Evolutionary conservation across 2,797 vertebrate species (phyloP), one percentile per base, ranked within the genome.

Genomic region (Falco naumanni): DNA sequence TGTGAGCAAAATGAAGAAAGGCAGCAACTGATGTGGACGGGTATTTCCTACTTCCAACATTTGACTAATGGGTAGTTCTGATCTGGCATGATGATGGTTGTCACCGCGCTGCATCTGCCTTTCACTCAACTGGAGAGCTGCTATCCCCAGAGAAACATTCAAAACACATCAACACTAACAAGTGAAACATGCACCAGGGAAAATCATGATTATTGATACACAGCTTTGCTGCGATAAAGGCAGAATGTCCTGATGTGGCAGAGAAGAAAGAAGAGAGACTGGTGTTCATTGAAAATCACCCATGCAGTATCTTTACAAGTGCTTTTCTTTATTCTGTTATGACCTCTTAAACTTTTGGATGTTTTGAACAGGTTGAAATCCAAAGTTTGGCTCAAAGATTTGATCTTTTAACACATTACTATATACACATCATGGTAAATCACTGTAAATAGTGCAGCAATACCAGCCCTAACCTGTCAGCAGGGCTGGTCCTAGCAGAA

Each of bases 361-460:
- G 31, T 76, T 89, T 77, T 60, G 25, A 63, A 18, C 31, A 50
- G 51, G 22, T 59, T 79, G 24, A 64, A 78, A 75, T 64, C 18
- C 41, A 75, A 21, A 60, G 22, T 10, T 74, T 7, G 14, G 17
- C 31, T 89, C 34, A 63, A 43, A 47, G 60, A 3, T 43, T 22
- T n/a, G 5, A 43, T 60, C 12, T 86, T 57, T 50, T 68, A 29
- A 56, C 5, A 8, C 3, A 2, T 70, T n/a, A 4, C 26, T 78
- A 24, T 34, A 22, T 50, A 7, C 7, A 5, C 41, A 15, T 80
- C 9, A 5, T 28, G 24, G 14, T 48, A 16, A 3, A 1, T 92
- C 1, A 0, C 33, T 65, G 11, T 75, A 43, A 86, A 25, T 18
- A 25, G 3, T 31, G 13, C 29, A 7, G 0, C 59, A 56, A 37